phyloP scores from a whole-genome alignment of 2,888 invertebrate genomes.

The Dolomedes plantarius region DNA sequence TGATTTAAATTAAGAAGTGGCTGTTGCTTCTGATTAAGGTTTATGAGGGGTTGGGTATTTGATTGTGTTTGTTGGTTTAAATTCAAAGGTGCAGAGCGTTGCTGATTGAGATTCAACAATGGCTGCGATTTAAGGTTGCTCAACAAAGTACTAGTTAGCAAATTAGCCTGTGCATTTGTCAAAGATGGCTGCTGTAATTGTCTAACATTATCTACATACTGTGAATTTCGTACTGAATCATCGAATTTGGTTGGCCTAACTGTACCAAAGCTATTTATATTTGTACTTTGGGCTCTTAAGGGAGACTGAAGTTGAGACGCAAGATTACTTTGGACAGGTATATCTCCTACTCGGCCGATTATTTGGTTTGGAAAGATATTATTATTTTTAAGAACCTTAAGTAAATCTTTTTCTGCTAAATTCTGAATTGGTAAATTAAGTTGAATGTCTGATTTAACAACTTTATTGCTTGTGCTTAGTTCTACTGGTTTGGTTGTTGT shows the following conservation, averaged over 20 bases:
- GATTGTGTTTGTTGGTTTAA: neutral
- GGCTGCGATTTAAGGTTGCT: neutral
- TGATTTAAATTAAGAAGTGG: neutral
- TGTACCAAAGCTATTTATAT: constrained; percentile 12
- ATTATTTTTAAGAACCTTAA: neutral
- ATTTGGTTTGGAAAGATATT: constrained; percentile 33
- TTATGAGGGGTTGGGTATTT: neutral
- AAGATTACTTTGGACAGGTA: constrained; percentile 30
- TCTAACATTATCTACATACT: constrained; percentile 10
- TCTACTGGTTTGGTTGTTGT: neutral
- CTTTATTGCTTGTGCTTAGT: neutral
- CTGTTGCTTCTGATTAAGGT: neutral
- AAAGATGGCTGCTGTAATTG: neutral
- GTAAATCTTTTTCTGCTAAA: constrained; percentile 18
- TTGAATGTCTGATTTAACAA: constrained; percentile 22
- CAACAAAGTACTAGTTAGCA: neutral
- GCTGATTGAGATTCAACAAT: constrained; percentile 1
- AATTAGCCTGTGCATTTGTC: neutral
- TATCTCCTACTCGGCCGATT: constrained; percentile 52
- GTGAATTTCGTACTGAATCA: constrained; percentile 3
- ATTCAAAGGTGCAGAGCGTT: neutral
- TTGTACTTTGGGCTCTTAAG: constrained; percentile 7
- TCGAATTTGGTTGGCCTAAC: constrained; percentile 47
- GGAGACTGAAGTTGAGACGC: constrained; percentile 29
- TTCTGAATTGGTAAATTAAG: constrained; percentile 30